Base-by-base conservation (phyloP, 2,888 invertebrate genomes). In the Empis livida region DNA sequence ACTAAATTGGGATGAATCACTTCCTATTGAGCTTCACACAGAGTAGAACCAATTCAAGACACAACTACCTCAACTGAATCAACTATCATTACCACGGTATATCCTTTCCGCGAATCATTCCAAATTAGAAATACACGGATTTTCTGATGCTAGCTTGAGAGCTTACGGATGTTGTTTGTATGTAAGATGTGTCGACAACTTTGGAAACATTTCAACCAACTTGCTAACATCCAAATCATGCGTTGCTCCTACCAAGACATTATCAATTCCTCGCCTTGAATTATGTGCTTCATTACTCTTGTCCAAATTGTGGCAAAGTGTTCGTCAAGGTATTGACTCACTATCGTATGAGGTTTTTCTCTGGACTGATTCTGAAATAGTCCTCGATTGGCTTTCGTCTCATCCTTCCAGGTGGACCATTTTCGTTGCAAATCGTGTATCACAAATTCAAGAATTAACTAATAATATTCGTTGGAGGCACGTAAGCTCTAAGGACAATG, bases 401-500 rank as follows among this genome's bases (percentile, higher is more conserved):
- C 47, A 46, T 13, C 47, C 55, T 13, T 45, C 45, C 1, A 14
- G 9, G 10, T 43, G 42, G 43, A 11, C 30, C 31, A 51, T 46
- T n/a, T 55, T 56, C 43, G 54, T 57, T 49, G 15, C 38, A 39
- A 39, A 39, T 39, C n/a, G 38, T 5, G 38, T 16, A 16, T 16
- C 15, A 2, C 2, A 10, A 3, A 39, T 39, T 16, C 38, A 39
- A 16, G 15, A 39, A 16, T 3, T 16, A 5, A 15, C 38, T 10
- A 11, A 11, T 2, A 16, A 16, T 16, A 10, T 15, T 6, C 45
- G 42, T 17, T 64, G 61, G 61, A 42, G 45, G 32, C 57, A 62
- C 43, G 56, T 61, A 1, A 37, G 49, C 10, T 54, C 58, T 9
- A 44, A 50, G 14, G 45, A 54, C 8, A 63, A 64, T 45, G 59